Base-by-base conservation (phyloP, 2,113 vertebrate genomes). In the Paradisaea rubra region DNA sequence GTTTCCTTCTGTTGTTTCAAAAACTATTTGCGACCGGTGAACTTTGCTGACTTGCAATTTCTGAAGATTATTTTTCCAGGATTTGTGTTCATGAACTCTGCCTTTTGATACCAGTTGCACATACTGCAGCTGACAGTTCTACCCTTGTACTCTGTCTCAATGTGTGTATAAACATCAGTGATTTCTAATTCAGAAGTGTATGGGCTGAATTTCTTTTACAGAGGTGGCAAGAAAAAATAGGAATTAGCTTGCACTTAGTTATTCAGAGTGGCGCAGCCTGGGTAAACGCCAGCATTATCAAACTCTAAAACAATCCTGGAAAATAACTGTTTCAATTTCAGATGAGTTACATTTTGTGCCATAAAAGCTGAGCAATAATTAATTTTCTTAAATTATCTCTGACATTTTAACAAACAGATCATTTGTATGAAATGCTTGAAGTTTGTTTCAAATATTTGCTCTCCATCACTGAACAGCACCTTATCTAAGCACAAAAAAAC, bases 31-130 rank as follows among this genome's bases (percentile, higher is more conserved):
- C 41, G 77, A 93, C 18, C 59, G 41, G 33, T 23, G 30, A 81
- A 68, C 68, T 65, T 86, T 91, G 93, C 83, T 86, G 88, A 95
- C 79, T 59, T 4, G 21, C 54, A 86, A 81, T 77, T 81, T 91
- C 86, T 88, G 78, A 81, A 71, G 59, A 89, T 91, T 77, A 76
- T 78, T 93, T 92, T 94, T 81, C 60, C 53, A 92, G 61, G 31
- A 79, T 89, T 89, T 82, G 27, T 68, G n/a, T 49, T 91, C 41
- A 74, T 44, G 73, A 88, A 80, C 24, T 72, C 63, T 83, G 69
- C 44, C 22, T 91, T 95, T 71, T 81, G 47, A 91, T 54, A 95
- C 14, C 25, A 82, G 39, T n/a, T 69, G n/a, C 73, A 61, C 53
- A 66, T 33, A 35, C 20, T 87, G 44, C 45, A 74, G 54, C 63